A percentile compares a stretch with the other conserved stretches of the same genome.
These are phyloP conservation scores for Petrolisthes cinctipes DNA, from an alignment of 2,888 invertebrate genomes.

Conservation along the genomic window DNA sequence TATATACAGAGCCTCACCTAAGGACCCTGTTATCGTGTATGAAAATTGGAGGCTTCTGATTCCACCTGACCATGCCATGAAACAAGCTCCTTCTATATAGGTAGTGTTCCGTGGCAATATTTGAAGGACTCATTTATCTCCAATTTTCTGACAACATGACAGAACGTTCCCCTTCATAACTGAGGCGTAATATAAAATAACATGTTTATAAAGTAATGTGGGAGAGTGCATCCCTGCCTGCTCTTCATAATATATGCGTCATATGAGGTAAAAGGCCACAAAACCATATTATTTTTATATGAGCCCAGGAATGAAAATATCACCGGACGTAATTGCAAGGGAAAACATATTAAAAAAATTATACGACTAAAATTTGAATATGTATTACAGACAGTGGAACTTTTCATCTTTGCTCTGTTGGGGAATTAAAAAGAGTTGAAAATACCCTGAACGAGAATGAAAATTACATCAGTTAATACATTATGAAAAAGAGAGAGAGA, in stretches of 20 bases:
- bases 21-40: too few species aligned
- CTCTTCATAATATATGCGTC: constrained; percentile 3
- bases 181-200: not conserved
- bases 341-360: not conserved
- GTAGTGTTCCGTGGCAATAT: too few species aligned
- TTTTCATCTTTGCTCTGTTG: not conserved
- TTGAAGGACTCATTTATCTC: too few species aligned
- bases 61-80: too few species aligned
- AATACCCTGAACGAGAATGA: too few species aligned
- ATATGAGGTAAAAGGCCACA: constrained; percentile 12
- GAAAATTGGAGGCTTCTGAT: too few species aligned
- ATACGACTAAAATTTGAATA: constrained; percentile 9
- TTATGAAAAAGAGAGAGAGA: not conserved
- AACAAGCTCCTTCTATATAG: too few species aligned
- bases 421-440: not conserved
- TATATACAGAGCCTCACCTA: too few species aligned
- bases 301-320: constrained; percentile 3
- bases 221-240: not conserved
- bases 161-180: not conserved
- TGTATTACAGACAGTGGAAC: constrained; percentile 7
- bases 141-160: too few species aligned
- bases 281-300: constrained; percentile 1
- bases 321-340: constrained; percentile 3
- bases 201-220: not conserved
- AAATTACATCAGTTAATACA: not conserved